Percentiles rank a stretch among this genome's conserved stretches.
Conservation (phyloP, 2,888 invertebrate species). For the Leptogaster cylindrica region DNA sequence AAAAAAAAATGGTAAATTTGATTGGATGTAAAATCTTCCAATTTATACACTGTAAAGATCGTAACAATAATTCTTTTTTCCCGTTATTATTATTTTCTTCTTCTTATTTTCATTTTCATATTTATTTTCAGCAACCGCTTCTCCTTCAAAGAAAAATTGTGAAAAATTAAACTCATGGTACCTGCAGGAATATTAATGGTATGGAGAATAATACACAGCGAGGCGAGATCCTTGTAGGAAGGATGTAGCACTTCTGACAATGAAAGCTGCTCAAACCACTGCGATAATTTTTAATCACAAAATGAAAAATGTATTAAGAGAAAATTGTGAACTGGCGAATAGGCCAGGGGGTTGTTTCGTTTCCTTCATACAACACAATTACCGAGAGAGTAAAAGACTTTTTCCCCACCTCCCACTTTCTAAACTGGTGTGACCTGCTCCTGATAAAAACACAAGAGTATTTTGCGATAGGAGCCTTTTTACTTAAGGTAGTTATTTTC, state of each 20-base stretch:
- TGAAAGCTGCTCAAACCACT: constrained; percentile 10
- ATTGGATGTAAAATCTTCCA: neutral
- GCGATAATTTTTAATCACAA: constrained; percentile 23
- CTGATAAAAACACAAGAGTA: neutral
- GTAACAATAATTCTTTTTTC: constrained; percentile 4
- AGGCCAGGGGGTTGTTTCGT: no score
- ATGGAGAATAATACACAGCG: neutral
- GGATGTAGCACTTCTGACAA: neutral
- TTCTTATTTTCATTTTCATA: no score
- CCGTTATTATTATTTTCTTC: no score
- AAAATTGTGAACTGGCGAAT: no score
- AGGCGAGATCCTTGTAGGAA: neutral
- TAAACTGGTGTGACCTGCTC: neutral
- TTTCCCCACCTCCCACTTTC: neutral
- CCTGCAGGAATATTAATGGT: neutral
- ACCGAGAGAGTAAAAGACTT: no score
- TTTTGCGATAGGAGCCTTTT: neutral
- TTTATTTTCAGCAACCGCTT: no score
- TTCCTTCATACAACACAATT: no score
- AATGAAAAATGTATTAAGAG: constrained; percentile 13
- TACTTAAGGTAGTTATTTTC: neutral
- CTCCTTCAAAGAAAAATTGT: neutral
- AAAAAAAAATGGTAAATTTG: neutral
- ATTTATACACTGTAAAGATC: neutral
- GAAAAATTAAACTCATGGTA: constrained; percentile 4